These are phyloP conservation scores for Conomelus anceps DNA, from an alignment of 2,888 invertebrate species.

Conservation along the genomic window DNA sequence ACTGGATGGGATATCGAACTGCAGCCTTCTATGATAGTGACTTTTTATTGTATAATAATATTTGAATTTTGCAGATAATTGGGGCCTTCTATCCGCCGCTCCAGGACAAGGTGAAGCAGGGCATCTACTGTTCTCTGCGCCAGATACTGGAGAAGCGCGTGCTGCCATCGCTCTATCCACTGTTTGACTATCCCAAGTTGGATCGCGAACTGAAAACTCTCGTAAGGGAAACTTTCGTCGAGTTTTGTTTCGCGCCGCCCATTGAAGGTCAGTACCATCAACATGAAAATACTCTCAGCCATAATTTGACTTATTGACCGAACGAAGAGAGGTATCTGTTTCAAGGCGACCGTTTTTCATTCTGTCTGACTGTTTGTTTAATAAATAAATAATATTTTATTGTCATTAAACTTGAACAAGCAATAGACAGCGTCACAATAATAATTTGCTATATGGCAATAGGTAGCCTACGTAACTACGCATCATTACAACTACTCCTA, in stretches of 20 bases:
- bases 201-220: conserved; percentile 76
- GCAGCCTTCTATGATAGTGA: conserved; percentile 32
- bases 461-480: too few relatives aligned
- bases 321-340: too few relatives aligned
- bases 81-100: conserved; percentile 76
- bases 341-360: too few relatives aligned
- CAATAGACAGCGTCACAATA: too few relatives aligned
- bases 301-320: too few relatives aligned
- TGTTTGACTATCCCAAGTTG: conserved; percentile 81
- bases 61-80: conserved; percentile 59
- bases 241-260: conserved; percentile 65
- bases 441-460: too few relatives aligned
- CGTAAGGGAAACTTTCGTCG: conserved; percentile 84
- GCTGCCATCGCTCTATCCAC: conserved; percentile 71
- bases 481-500: too few relatives aligned
- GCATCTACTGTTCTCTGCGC: conserved; percentile 73
- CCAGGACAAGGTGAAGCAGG: conserved; percentile 69
- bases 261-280: conserved; percentile 46
- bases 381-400: too few relatives aligned
- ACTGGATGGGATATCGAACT: too few relatives aligned
- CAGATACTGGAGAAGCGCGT: conserved; percentile 90
- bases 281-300: background rate
- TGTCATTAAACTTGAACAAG: too few relatives aligned
- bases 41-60: conserved; percentile 41
- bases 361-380: background rate